Percentiles rank a stretch among this genome's conserved stretches.
phyloP scores from a whole-genome alignment of 2,888 invertebrate species.

The Alentia gelatinosa region DNA sequence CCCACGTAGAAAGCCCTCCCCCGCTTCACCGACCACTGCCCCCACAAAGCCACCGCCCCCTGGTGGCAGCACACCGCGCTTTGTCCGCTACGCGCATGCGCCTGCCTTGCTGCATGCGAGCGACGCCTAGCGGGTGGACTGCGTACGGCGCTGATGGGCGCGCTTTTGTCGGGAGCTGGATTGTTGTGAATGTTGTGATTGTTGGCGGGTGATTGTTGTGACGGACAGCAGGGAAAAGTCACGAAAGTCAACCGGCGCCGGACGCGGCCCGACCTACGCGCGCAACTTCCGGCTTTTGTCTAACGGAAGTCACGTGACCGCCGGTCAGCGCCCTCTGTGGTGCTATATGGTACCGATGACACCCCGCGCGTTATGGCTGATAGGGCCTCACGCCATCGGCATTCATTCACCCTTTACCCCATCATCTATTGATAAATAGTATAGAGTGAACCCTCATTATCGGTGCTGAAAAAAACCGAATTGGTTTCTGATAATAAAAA shows the following conservation, averaged over 20 bases:
- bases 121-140: not conserved
- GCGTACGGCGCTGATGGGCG: not conserved
- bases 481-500: no score
- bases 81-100: not conserved
- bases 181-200: conserved; percentile 30
- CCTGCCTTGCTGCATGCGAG: not conserved
- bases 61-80: not conserved
- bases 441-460: no score
- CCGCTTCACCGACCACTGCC: not conserved
- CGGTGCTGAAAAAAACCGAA: no score
- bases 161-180: not conserved
- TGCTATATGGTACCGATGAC: not conserved
- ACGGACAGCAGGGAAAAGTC: conserved; percentile 27
- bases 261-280: not conserved
- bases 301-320: not conserved
- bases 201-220: conserved; percentile 6
- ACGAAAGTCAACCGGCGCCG: not conserved
- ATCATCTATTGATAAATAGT: no score
- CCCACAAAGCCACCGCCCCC: not conserved
- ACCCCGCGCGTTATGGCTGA: not conserved
- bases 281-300: not conserved
- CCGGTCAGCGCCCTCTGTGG: conserved; percentile 34
- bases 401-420: no score
- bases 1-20: not conserved
- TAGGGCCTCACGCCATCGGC: conserved; percentile 2